phyloP scores from a whole-genome alignment of 2,797 vertebrate genomes.

The Taeniopygia guttata region DNA sequence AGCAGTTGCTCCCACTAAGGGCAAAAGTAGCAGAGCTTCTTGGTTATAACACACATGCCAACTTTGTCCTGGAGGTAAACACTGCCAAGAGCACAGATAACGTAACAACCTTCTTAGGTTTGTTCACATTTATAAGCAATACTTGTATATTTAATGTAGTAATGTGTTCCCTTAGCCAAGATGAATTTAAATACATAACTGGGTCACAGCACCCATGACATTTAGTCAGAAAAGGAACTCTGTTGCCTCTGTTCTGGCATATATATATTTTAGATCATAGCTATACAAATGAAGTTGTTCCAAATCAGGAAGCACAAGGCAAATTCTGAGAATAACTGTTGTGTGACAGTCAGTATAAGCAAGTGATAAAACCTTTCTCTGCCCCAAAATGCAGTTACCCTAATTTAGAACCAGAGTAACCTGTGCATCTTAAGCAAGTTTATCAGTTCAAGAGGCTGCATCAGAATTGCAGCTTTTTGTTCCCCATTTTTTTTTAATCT shows the following conservation, averaged over 20 bases:
- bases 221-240: background rate
- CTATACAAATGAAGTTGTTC: background rate
- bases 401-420: background rate
- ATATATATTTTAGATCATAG: background rate
- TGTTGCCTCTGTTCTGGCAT: background rate
- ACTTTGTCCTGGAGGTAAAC: slow-evolving; percentile 93
- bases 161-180: background rate
- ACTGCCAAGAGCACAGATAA: slow-evolving; percentile 84
- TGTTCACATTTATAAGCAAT: slow-evolving; percentile 44
- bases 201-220: background rate
- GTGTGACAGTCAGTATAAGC: background rate
- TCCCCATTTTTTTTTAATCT: background rate
- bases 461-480: background rate
- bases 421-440: background rate
- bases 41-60: slow-evolving; percentile 87
- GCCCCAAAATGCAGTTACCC: background rate
- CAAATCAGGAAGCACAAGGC: background rate
- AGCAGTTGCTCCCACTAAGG: slow-evolving; percentile 85
- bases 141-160: background rate
- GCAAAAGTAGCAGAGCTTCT: slow-evolving; percentile 86
- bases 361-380: background rate
- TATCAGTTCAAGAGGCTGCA: background rate
- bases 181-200: background rate
- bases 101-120: slow-evolving; percentile 76
- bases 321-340: background rate